Evolutionary conservation across 1,140 invertebrate species (phyloP), one percentile per base, ranked within the genome.

Genomic region (Melitaea cinxia): DNA sequence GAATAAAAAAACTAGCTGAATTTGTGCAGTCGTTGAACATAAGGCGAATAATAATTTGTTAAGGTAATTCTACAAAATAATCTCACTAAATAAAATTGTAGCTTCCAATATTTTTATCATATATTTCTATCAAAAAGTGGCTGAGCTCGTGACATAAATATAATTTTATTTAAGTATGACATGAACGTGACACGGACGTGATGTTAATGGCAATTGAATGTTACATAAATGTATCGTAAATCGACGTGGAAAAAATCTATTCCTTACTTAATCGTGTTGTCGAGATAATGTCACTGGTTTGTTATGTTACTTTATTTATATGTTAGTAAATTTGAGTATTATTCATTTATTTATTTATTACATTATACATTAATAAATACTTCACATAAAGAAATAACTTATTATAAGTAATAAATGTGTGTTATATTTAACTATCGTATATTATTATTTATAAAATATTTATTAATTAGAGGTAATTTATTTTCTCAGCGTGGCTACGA

Each of bases 191-290:
- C 42, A 47, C 21, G 7, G 5, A 14, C 21, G 21, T 47, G 42
- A 47, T 19, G 21, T 47, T 23, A 47, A 47, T 23, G 19, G n/a
- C 42, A 21, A 47, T 47, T 47, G 42, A 47, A 47, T 47, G 42
- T 47, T 23, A 47, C 42, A 23, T 23, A 21, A 47, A 12, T 21
- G 42, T 47, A 23, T 47, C 14, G 37, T 42, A 42, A 19, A 19
- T 42, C 17, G 37, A 17, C 37, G 10, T 14, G 14, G 2, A 42
- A 42, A 6, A 17, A 42, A 42, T 42, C 37, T n/a, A 6, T 9
- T 42, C 9, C 6, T 47, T 0, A 47, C 7, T 7, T 23, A 47
- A 47, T 47, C 21, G 6, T 23, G 12, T 47, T 47, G 19, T 47
- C 10, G 2, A 12, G 1, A 39, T 39, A 14, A 39, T 1, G 14